Conservation (phyloP, 2,797 vertebrate species). For the Lateolabrax maculatus region DNA sequence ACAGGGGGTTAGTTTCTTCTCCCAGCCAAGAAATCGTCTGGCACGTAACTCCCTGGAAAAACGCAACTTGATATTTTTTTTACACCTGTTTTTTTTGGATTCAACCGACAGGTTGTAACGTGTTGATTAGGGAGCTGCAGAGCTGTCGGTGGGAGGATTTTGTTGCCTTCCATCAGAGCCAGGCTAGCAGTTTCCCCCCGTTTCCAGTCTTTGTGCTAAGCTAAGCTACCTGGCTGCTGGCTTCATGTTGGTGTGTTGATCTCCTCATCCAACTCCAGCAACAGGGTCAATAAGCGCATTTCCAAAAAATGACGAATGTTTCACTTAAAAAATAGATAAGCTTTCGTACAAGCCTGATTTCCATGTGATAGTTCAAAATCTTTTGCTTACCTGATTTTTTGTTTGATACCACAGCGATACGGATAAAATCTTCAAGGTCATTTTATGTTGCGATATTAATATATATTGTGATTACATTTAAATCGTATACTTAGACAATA, state of each 20-base stretch:
- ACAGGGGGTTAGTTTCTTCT: not conserved
- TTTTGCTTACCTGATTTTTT: not conserved
- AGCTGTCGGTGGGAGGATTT: too few species aligned
- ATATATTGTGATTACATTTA: not conserved
- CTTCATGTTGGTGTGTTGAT: not conserved
- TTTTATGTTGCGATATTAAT: not conserved
- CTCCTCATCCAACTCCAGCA: not conserved
- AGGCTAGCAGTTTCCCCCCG: not conserved
- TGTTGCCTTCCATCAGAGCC: not conserved
- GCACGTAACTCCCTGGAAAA: not conserved
- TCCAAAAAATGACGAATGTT: not conserved
- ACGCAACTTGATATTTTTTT: not conserved
- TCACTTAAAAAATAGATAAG: not conserved
- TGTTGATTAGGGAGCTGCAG: not conserved
- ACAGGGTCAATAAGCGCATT: not conserved
- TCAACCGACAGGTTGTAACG: not conserved
- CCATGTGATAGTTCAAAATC: too few species aligned
- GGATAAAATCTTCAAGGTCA: not conserved
- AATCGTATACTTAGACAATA: not conserved
- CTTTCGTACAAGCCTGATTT: not conserved
- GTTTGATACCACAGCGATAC: not conserved
- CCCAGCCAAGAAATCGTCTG: not conserved
- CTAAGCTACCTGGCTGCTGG: not conserved
- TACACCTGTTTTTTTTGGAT: not conserved
- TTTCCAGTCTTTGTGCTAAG: not conserved